phyloP scores from a whole-genome alignment of 1,140 invertebrate species.

The Branchinecta lindahli region DNA sequence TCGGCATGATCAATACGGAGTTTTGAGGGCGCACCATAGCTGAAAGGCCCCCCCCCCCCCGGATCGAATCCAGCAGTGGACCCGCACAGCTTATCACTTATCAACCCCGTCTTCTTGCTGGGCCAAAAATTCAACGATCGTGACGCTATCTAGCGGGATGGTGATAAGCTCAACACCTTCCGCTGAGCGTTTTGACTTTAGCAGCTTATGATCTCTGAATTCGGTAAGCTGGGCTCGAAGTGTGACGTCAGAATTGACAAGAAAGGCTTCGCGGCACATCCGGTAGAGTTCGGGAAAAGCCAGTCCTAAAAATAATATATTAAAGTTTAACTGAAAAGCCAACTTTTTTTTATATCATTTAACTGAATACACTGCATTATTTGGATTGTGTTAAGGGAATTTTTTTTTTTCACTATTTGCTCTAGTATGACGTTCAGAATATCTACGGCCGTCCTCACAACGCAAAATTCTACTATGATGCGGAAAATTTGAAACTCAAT shows the following conservation, averaged over 20 bases:
- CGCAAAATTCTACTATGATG: too few relatives aligned
- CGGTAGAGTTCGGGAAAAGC: slow-evolving; percentile 71
- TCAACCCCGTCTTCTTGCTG: slow-evolving; percentile 26
- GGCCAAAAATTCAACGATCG: slow-evolving; percentile 55
- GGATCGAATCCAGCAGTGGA: not conserved
- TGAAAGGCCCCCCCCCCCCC: not conserved
- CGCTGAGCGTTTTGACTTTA: slow-evolving; percentile 54
- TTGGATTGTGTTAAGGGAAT: too few relatives aligned
- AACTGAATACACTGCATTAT: too few relatives aligned
- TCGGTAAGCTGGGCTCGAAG: slow-evolving; percentile 75
- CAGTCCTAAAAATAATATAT: slow-evolving; percentile 45
- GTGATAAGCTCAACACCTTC: slow-evolving; percentile 64
- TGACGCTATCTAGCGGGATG: slow-evolving; percentile 55
- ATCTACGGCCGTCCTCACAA: too few relatives aligned
- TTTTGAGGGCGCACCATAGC: not conserved
- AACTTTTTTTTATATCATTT: too few relatives aligned
- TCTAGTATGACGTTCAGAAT: too few relatives aligned
- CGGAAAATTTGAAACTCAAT: too few relatives aligned
- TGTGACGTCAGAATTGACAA: slow-evolving; percentile 75
- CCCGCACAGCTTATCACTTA: slow-evolving; percentile 1
- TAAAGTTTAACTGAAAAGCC: too few relatives aligned
- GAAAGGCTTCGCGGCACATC: slow-evolving; percentile 61
- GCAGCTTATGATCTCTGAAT: slow-evolving; percentile 81
- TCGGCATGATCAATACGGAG: not conserved
- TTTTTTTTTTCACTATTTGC: too few relatives aligned